Evolutionary conservation across 2,113 vertebrate genomes (phyloP).

Genomic region (Bagarius yarrelli): DNA sequence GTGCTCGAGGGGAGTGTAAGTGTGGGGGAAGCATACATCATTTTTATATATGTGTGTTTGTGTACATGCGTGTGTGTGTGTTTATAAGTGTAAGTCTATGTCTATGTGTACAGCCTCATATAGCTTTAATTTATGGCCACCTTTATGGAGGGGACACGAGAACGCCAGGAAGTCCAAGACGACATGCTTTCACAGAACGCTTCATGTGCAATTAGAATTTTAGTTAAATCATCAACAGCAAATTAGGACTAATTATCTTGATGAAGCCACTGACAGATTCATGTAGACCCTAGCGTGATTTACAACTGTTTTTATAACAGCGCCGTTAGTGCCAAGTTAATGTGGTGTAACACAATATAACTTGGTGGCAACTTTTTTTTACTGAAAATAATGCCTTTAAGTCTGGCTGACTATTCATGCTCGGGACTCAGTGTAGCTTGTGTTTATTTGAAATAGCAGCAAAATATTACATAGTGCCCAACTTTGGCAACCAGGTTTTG

Average conservation of each 20-base stretch:
- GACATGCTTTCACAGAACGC: conserved; percentile 30
- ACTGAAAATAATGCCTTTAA: conserved; percentile 5
- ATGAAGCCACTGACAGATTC: conserved; percentile 66
- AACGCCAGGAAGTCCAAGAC: conserved; percentile 57
- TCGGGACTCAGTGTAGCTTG: background rate
- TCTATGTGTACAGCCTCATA: conserved; percentile 16
- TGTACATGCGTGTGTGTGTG: conserved; percentile 24
- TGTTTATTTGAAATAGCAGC: conserved; percentile 7
- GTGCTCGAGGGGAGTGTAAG: conserved; percentile 33
- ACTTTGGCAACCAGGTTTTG: background rate
- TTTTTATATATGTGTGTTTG: conserved; percentile 33
- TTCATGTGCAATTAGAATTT: conserved; percentile 56
- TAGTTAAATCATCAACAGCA: conserved; percentile 69
- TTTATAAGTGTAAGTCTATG: conserved; percentile 24
- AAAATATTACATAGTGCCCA: background rate
- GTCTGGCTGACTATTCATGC: conserved; percentile 15
- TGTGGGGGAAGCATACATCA: conserved; percentile 16
- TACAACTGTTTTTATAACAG: conserved; percentile 60
- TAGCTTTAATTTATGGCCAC: conserved; percentile 48
- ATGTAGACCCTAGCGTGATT: conserved; percentile 61
- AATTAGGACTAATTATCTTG: conserved; percentile 70
- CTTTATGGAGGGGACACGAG: conserved; percentile 55
- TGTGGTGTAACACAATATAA: conserved; percentile 44
- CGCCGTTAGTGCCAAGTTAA: conserved; percentile 46
- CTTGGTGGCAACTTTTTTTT: conserved; percentile 24